phyloP scores from a whole-genome alignment of 2,797 vertebrate genomes.

The Smutsia temminckii region DNA sequence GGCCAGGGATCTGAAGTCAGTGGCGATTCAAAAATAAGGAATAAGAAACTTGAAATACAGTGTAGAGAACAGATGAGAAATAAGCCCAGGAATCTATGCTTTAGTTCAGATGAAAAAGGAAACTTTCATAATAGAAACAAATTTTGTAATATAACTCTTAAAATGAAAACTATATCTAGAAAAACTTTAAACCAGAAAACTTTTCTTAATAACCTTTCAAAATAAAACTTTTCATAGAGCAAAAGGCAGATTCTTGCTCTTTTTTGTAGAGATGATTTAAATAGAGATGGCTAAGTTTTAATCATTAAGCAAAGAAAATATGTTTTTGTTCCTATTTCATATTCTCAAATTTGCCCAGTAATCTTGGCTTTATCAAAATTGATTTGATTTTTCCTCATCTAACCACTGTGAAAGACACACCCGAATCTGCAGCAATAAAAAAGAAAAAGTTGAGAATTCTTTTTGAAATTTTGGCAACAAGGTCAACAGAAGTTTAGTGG shows the following conservation, averaged over 20 bases:
- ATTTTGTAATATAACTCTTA: constrained; percentile 22
- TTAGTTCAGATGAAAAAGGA: background rate
- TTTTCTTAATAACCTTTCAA: constrained; percentile 10
- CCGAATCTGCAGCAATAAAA: background rate
- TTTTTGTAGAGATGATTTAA: background rate
- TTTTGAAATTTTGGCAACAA: constrained; percentile 29
- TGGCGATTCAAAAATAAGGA: background rate
- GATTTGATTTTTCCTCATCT: constrained; percentile 64
- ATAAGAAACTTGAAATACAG: background rate
- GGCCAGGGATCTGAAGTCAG: constrained; percentile 51
- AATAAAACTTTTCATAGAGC: background rate
- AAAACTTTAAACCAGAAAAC: background rate
- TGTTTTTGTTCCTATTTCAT: constrained; percentile 53
- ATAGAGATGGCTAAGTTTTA: constrained; percentile 10
- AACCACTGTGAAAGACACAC: constrained; percentile 11
- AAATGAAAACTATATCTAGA: background rate
- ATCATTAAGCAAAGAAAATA: constrained; percentile 53
- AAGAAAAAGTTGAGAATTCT: background rate
- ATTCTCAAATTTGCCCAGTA: constrained; percentile 52
- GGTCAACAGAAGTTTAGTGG: background rate
- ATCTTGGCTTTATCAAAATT: constrained; percentile 38
- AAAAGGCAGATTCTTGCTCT: background rate
- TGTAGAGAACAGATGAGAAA: background rate
- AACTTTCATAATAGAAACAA: background rate
- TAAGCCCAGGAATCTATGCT: background rate